Conservation (phyloP, 2,797 vertebrate genomes). For the Sebastolobus altivelis region DNA sequence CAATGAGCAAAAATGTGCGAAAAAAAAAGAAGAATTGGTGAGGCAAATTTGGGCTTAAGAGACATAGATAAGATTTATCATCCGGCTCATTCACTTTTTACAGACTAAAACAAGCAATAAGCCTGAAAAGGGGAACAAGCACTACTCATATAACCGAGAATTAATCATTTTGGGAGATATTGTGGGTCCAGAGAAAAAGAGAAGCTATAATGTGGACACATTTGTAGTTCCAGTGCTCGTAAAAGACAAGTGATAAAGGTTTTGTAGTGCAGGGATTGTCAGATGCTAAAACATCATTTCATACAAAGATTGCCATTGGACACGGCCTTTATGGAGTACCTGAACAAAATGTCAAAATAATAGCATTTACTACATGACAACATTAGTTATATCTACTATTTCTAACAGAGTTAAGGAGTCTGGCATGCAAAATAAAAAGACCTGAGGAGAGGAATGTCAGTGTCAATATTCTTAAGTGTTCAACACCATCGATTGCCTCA, state of each 20-base stretch:
- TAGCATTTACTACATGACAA: not conserved
- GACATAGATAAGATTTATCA: slow-evolving; percentile 11
- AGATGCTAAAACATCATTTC: slow-evolving; percentile 9
- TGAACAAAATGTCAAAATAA: not conserved
- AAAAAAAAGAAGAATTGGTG: not conserved
- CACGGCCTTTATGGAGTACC: not conserved
- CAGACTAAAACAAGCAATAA: slow-evolving; percentile 32
- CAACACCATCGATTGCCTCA: not conserved
- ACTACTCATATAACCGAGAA: slow-evolving; percentile 7
- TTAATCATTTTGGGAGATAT: slow-evolving; percentile 41
- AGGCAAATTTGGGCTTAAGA: not conserved
- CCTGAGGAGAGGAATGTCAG: not conserved
- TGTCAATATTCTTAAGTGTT: not conserved
- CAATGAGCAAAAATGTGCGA: not conserved
- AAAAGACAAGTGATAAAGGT: slow-evolving; percentile 21
- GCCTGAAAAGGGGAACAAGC: slow-evolving; percentile 32
- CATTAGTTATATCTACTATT: not conserved
- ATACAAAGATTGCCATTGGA: not conserved
- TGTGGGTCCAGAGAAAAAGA: slow-evolving; percentile 22
- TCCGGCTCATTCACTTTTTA: slow-evolving; percentile 20
- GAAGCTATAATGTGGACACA: slow-evolving; percentile 9
- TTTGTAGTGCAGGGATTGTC: not conserved
- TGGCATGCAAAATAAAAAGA: not conserved
- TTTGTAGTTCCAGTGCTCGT: slow-evolving; percentile 15
- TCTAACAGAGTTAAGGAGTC: not conserved